These are phyloP conservation scores for Xestia xanthographa DNA, from an alignment of 2,888 invertebrate species.

Conservation along the genomic window DNA sequence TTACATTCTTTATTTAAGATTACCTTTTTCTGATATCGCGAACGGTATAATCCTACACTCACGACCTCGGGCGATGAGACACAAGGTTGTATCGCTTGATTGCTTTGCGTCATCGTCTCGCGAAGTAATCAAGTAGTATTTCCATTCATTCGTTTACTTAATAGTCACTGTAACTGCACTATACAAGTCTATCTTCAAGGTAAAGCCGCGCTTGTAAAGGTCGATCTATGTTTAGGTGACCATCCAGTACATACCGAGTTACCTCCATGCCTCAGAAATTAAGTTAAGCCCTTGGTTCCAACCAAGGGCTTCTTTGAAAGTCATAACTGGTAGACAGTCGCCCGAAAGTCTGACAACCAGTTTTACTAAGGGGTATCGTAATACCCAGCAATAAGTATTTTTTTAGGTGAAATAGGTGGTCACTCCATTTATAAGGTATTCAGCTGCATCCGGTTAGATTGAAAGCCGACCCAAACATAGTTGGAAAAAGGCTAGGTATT, in stretches of 20 bases:
- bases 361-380: background rate
- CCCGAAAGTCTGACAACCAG: background rate
- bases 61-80: background rate
- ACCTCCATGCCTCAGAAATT: background rate
- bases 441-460: background rate
- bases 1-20: slow-evolving; percentile 26
- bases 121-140: too few species aligned
- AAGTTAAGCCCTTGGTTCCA: background rate
- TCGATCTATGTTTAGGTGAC: background rate
- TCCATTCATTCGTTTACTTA: background rate
- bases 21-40: slow-evolving; percentile 10
- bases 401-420: background rate
- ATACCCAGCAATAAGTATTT: background rate
- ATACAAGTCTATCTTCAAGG: background rate
- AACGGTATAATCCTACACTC: background rate
- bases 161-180: background rate
- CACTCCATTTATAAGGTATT: background rate
- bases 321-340: background rate
- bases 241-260: background rate
- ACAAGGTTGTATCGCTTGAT: background rate
- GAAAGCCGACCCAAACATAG: background rate
- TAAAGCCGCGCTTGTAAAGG: background rate
- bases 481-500: background rate
- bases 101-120: background rate
- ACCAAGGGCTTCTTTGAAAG: background rate